These are phyloP conservation scores for Bubo blakistoni DNA, from an alignment of 2,113 vertebrate genomes.

Conservation along the genomic window DNA sequence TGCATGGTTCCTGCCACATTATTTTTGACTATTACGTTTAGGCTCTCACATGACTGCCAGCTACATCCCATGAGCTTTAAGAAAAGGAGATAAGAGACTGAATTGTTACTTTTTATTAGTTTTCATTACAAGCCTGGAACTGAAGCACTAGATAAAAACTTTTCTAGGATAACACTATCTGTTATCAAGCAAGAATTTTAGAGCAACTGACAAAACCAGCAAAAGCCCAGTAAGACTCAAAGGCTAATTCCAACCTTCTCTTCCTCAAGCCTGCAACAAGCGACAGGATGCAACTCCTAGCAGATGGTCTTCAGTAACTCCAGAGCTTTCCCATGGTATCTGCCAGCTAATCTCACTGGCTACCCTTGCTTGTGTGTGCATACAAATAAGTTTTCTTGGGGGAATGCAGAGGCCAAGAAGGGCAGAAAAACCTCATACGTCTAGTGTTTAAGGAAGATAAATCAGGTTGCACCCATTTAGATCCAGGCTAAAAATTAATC, in stretches of 20 bases:
- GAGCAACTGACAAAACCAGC: neutral
- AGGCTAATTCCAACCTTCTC: neutral
- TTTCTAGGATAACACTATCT: neutral
- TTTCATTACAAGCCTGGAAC: neutral
- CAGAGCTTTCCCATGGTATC: neutral
- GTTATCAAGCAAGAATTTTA: neutral
- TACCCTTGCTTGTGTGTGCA: neutral
- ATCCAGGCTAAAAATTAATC: neutral
- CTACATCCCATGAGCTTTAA: neutral
- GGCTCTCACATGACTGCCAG: neutral
- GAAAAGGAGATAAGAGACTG: neutral
- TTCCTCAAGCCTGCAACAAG: neutral
- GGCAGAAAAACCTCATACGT: neutral
- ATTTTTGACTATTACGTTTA: neutral
- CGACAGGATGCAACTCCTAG: neutral
- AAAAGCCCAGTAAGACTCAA: neutral
- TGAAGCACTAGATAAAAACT: neutral
- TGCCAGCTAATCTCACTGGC: neutral
- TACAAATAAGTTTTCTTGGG: neutral
- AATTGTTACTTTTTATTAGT: neutral
- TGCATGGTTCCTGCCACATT: neutral
- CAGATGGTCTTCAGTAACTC: neutral
- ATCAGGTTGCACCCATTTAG: neutral
- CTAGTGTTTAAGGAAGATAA: constrained; percentile 13
- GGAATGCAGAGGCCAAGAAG: neutral